Evolutionary conservation across 2,797 vertebrate species (phyloP).

Genomic region (Smutsia temminckii): DNA sequence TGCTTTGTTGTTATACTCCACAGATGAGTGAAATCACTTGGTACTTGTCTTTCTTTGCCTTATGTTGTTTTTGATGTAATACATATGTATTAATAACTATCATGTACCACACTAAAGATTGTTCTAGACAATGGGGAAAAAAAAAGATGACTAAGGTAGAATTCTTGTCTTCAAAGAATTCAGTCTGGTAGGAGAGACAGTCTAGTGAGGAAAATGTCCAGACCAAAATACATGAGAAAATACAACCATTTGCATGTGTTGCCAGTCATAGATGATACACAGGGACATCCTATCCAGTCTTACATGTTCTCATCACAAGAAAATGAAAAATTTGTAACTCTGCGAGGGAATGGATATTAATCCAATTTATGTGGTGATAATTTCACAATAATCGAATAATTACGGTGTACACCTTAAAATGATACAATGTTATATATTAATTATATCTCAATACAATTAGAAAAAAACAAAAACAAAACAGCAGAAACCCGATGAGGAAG

Average conservation of each 20-base stretch:
- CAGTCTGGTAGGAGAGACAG: not conserved
- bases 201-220: not conserved
- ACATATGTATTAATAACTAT: not conserved
- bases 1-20: too few species aligned
- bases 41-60: too few species aligned
- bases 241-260: not conserved
- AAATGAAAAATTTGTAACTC: not conserved
- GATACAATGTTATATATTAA: not conserved
- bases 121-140: not conserved
- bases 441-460: not conserved
- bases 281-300: not conserved
- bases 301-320: not conserved
- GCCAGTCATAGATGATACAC: not conserved
- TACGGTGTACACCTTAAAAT: not conserved
- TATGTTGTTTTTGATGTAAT: constrained; percentile 12
- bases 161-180: constrained; percentile 1
- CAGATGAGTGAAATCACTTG: too few species aligned
- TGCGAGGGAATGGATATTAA: not conserved
- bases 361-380: not conserved
- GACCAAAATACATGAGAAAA: not conserved
- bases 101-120: not conserved
- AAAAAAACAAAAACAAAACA: not conserved
- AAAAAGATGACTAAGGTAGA: not conserved
- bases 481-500: not conserved
- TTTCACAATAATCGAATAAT: not conserved